phyloP scores from a whole-genome alignment of 2,888 invertebrate genomes.

The Nomada fucata region DNA sequence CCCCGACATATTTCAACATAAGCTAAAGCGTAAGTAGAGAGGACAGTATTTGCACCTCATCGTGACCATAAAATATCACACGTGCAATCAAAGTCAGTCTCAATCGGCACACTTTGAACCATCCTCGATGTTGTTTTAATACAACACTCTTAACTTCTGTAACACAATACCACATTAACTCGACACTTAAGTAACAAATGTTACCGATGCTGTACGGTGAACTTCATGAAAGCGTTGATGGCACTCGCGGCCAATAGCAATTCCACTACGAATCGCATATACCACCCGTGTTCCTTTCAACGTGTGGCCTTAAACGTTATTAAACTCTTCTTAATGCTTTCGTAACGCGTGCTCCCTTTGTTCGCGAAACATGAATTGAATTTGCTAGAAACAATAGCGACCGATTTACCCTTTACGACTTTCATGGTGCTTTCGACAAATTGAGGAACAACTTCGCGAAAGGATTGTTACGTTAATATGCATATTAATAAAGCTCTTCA shows the following conservation, averaged over 20 bases:
- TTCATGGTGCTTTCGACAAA: too few relatives aligned
- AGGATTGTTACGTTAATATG: too few relatives aligned
- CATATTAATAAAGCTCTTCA: too few relatives aligned
- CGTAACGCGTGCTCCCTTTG: not conserved
- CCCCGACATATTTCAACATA: not conserved
- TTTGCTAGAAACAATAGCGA: not conserved
- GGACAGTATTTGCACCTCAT: constrained; percentile 19
- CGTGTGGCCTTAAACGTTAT: constrained; percentile 8
- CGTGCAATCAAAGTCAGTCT: constrained; percentile 14
- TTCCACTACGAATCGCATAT: constrained; percentile 35
- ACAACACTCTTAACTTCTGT: constrained; percentile 38
- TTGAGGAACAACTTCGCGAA: too few relatives aligned
- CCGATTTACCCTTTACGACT: too few relatives aligned
- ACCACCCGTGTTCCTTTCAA: constrained; percentile 23
- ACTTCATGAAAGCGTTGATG: constrained; percentile 30
- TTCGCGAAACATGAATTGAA: not conserved
- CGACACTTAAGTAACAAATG: constrained; percentile 53
- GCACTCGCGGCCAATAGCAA: constrained; percentile 28
- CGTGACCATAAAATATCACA: constrained; percentile 29
- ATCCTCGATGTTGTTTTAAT: constrained; percentile 38
- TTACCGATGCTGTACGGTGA: constrained; percentile 37
- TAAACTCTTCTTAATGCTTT: constrained; percentile 1
- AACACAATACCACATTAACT: constrained; percentile 46
- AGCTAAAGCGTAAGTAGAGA: not conserved
- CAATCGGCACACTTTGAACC: not conserved